Conservation (phyloP, 1,140 invertebrate genomes). For the Tigriopus japonicus region DNA sequence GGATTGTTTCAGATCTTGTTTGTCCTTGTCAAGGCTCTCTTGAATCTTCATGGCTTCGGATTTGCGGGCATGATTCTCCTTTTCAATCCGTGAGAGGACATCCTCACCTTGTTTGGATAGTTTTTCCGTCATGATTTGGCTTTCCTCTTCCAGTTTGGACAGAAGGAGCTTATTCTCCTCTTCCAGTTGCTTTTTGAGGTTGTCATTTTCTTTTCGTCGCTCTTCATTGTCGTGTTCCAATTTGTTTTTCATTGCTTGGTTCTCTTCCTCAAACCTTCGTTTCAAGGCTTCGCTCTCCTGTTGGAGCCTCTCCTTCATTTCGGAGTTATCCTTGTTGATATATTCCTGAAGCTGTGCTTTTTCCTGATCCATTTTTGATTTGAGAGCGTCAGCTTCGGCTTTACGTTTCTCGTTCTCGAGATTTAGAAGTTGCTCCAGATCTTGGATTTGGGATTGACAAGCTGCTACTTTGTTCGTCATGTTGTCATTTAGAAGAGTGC, state of each 20-base stretch:
- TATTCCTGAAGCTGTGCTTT: neutral
- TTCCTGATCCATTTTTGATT: neutral
- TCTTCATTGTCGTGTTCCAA: neutral
- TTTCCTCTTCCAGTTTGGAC: neutral
- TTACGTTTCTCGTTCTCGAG: neutral
- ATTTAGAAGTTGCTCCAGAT: neutral
- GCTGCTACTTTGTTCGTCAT: neutral
- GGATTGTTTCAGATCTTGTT: neutral
- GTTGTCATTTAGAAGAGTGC: neutral
- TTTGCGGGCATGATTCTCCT: neutral
- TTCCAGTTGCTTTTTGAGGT: neutral
- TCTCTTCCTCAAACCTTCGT: neutral
- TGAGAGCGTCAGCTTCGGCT: neutral
- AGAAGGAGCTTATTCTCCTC: neutral
- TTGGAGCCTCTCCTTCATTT: neutral
- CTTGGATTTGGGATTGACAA: neutral
- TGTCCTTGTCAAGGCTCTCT: neutral
- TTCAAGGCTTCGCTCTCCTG: neutral
- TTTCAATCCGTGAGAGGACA: too few species aligned
- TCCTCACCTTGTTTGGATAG: too few species aligned
- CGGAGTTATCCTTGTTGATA: neutral
- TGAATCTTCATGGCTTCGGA: neutral
- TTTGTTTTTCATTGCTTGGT: neutral
- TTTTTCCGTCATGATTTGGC: neutral
- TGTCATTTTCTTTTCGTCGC: neutral